Percentiles rank a stretch among this genome's conserved stretches.
Evolutionary conservation across 2,113 vertebrate genomes (phyloP).

Genomic region (Tricholaema leucomelas): DNA sequence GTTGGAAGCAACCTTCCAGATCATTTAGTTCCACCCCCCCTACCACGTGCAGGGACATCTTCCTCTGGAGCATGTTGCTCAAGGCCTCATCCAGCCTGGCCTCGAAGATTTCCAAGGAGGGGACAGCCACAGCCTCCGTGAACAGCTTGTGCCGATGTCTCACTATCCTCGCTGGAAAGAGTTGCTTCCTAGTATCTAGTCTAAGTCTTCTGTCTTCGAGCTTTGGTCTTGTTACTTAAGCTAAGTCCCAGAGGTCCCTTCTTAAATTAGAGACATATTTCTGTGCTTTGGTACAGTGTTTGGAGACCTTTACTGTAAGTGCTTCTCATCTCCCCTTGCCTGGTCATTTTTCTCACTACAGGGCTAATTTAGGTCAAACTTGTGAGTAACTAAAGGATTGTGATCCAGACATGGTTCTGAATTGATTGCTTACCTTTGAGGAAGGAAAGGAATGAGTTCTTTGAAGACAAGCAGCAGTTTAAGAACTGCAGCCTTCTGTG

Average conservation of each 20-base stretch:
- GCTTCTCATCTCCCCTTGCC: neutral
- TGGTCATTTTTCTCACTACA: neutral
- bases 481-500: neutral
- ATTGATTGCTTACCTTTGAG: neutral
- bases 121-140: too few relatives aligned
- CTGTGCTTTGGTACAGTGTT: neutral
- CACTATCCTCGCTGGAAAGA: too few relatives aligned
- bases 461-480: neutral
- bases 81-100: too few relatives aligned
- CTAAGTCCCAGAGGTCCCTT: neutral
- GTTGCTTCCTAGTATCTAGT: too few relatives aligned
- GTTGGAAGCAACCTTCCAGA: too few relatives aligned
- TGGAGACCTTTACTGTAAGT: neutral
- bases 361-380: neutral
- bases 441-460: neutral
- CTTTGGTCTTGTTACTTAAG: neutral
- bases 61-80: too few relatives aligned
- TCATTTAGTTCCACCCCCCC: too few relatives aligned
- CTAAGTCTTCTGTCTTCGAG: too few relatives aligned
- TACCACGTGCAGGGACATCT: too few relatives aligned
- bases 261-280: neutral
- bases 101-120: too few relatives aligned
- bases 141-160: too few relatives aligned
- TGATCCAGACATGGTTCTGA: neutral
- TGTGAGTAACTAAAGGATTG: neutral